Evolutionary conservation across 2,797 vertebrate genomes (phyloP).

Genomic region (Pipistrellus kuhlii): DNA sequence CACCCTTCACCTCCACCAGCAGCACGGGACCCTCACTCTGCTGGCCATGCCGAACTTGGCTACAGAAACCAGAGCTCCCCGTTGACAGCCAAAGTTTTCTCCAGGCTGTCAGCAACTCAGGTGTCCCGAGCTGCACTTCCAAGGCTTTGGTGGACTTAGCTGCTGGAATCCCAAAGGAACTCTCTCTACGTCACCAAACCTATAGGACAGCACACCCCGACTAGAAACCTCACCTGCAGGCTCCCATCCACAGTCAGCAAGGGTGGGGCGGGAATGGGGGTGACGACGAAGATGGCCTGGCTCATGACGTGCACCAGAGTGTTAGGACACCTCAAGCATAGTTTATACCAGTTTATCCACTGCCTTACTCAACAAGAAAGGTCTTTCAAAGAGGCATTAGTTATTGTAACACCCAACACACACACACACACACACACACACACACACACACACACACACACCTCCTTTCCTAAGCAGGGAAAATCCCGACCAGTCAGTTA

Average conservation of each 20-base stretch:
- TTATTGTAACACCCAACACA: not conserved
- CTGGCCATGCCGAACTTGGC: not conserved
- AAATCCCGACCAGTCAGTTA: slow-evolving; percentile 37
- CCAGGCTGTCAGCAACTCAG: not conserved
- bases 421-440: not conserved
- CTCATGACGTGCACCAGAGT: not conserved
- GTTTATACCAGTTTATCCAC: slow-evolving; percentile 6
- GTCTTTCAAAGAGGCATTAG: not conserved
- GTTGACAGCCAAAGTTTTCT: not conserved
- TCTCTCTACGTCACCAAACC: slow-evolving; percentile 53
- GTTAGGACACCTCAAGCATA: slow-evolving; percentile 52
- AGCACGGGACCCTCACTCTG: not conserved
- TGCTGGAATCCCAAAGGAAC: slow-evolving; percentile 64
- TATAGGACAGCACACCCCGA: slow-evolving; percentile 67
- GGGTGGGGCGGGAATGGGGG: slow-evolving; percentile 19
- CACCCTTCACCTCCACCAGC: not conserved
- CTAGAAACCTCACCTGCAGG: slow-evolving; percentile 53
- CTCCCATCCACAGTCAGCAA: not conserved
- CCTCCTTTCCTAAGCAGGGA: slow-evolving; percentile 8
- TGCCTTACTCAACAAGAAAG: slow-evolving; percentile 43
- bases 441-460: not conserved
- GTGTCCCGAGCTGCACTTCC: slow-evolving; percentile 56
- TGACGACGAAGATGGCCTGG: not conserved
- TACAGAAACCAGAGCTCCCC: not conserved
- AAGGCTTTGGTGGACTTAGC: slow-evolving; percentile 6